Conservation (phyloP, 2,888 invertebrate species). For the Tenodera sinensis region DNA sequence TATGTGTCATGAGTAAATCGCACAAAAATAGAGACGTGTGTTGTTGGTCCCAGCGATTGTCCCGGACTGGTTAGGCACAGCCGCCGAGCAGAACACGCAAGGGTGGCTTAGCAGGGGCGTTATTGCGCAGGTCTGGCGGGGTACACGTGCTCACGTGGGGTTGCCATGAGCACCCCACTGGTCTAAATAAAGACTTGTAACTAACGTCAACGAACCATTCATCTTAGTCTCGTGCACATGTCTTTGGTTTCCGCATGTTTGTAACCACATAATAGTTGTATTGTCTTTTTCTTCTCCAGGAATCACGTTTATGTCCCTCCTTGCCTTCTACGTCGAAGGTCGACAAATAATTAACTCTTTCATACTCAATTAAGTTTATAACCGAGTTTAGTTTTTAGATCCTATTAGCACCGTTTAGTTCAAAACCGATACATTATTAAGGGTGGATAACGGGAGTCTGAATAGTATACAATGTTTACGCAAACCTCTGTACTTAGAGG, state of each 20-base stretch:
- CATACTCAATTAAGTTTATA: too few relatives aligned
- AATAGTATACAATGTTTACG: too few relatives aligned
- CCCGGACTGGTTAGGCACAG: background rate
- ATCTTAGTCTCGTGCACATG: background rate
- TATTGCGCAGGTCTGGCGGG: background rate
- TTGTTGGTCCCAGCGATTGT: background rate
- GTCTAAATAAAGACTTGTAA: background rate
- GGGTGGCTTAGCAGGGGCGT: background rate
- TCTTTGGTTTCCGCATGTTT: background rate
- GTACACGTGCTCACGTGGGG: background rate
- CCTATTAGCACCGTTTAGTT: too few relatives aligned
- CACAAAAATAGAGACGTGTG: background rate
- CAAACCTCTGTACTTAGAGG: too few relatives aligned
- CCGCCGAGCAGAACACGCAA: background rate
- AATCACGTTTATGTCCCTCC: too few relatives aligned
- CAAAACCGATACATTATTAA: too few relatives aligned
- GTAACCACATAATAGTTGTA: background rate
- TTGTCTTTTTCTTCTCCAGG: too few relatives aligned
- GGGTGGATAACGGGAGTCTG: too few relatives aligned
- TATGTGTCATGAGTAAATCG: background rate
- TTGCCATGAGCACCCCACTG: background rate
- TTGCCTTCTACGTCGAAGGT: too few relatives aligned
- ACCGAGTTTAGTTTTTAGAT: too few relatives aligned
- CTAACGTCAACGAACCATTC: background rate
- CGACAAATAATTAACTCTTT: too few relatives aligned